These are phyloP conservation scores for Gouania willdenowi DNA, from an alignment of 2,797 vertebrate species.

Conservation along the genomic window DNA sequence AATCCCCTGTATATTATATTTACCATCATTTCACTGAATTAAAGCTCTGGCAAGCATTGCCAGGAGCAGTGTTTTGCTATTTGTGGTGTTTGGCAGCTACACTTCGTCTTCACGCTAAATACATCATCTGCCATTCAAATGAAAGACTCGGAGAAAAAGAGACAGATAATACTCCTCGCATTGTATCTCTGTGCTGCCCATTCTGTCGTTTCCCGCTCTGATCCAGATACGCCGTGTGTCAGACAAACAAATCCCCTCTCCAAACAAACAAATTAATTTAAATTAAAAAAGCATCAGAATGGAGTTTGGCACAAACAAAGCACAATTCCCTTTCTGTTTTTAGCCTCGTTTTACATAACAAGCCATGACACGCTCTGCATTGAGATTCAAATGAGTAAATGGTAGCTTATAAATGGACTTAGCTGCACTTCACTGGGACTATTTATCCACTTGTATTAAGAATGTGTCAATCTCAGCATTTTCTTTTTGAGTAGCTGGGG, in stretches of 20 bases:
- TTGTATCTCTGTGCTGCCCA: slow-evolving; percentile 48
- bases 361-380: slow-evolving; percentile 56
- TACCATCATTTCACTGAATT: slow-evolving; percentile 22
- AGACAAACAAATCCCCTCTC: slow-evolving; percentile 32
- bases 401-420: slow-evolving; percentile 40
- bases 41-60: slow-evolving; percentile 14
- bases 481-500: slow-evolving; percentile 11
- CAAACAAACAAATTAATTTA: slow-evolving; percentile 31
- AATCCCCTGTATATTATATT: slow-evolving; percentile 20
- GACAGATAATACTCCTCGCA: slow-evolving; percentile 41
- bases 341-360: slow-evolving; percentile 43
- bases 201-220: slow-evolving; percentile 26
- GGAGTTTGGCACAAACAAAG: slow-evolving; percentile 49
- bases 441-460: slow-evolving; percentile 41
- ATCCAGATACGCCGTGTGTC: slow-evolving; percentile 43
- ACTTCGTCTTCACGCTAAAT: slow-evolving; percentile 26
- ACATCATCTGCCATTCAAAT: slow-evolving; percentile 40
- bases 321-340: slow-evolving; percentile 26
- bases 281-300: slow-evolving; percentile 43
- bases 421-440: slow-evolving; percentile 59
- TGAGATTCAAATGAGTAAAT: slow-evolving; percentile 68
- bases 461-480: slow-evolving; percentile 21
- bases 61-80: slow-evolving; percentile 21
- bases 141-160: slow-evolving; percentile 33
- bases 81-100: slow-evolving; percentile 41